Evolutionary conservation across 2,888 invertebrate genomes (phyloP), one percentile per base, ranked within the genome.

Genomic region (Malacosoma neustria): DNA sequence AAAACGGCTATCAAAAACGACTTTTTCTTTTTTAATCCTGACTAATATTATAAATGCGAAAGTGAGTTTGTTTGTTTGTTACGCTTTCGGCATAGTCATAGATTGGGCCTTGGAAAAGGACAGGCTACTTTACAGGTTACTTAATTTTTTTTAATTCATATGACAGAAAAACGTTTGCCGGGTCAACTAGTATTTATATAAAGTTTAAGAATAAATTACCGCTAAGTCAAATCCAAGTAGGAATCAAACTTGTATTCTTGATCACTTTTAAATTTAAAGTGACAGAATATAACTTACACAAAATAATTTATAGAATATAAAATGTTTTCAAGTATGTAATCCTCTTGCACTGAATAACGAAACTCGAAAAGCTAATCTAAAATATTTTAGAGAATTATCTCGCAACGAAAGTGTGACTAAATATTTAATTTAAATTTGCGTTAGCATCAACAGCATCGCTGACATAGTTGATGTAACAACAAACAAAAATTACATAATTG

Each of bases 161-260:
- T 22, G 22, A 7, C 3, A 22, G 22, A 1, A 22, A 7, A 22
- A 22, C 22, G 3, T 22, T 7, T 22, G 22, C 22, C 22, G 3
- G 22, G 22, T 7, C 3, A 30, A 13, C 33, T 39, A 7, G 13
- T 7, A 30, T 30, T 39, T 30, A 39, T 34, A 30, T 35, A 39
- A 34, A 14, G 30, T 31, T 34, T 13, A 34, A 36, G 31, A 34
- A 37, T 39, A 39, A 35, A 36, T 32, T 35, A n/a, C n/a, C n/a
- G n/a, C n/a, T n/a, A n/a, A n/a, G n/a, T n/a, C n/a, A n/a, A n/a
- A n/a, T n/a, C n/a, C n/a, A n/a, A n/a, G n/a, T n/a, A n/a, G n/a
- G n/a, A n/a, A n/a, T n/a, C n/a, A n/a, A n/a, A n/a, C n/a, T n/a
- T n/a, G n/a, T n/a, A n/a, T n/a, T n/a, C n/a, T n/a, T n/a, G n/a